Evolutionary conservation across 2,113 vertebrate species (phyloP).

Genomic region (Crotalus helleri): DNA sequence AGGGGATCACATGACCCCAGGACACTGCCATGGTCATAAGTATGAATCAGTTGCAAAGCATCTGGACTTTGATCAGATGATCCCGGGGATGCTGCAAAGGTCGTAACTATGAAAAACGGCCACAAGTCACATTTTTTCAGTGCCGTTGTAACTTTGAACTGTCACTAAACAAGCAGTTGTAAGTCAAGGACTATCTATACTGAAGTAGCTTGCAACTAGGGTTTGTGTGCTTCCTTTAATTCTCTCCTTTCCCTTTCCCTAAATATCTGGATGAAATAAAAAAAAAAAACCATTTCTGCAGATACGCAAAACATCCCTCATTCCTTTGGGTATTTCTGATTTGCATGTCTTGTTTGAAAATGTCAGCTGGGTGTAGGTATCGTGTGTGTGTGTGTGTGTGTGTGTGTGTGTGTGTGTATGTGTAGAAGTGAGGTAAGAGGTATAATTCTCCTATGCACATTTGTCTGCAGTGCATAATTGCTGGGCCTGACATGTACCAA

Average conservation of each 20-base stretch:
- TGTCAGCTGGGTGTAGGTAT: conserved; percentile 62
- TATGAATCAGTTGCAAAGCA: no score
- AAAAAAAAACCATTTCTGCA: background rate
- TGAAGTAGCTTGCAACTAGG: background rate
- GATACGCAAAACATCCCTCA: background rate
- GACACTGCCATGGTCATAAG: no score
- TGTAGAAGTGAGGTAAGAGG: conserved; percentile 39
- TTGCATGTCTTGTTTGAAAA: conserved; percentile 68
- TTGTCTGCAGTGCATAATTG: conserved; percentile 76
- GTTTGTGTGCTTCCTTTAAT: no score
- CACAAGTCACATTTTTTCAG: no score
- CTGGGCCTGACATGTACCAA: conserved; percentile 75
- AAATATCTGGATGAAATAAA: conserved; percentile 14
- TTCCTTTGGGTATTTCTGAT: conserved; percentile 65
- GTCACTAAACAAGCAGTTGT: no score
- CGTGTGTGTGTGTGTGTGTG: no score
- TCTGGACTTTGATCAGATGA: no score
- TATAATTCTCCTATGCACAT: conserved; percentile 63
- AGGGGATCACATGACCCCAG: no score
- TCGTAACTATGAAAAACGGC: no score
- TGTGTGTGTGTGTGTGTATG: no score
- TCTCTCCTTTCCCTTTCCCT: background rate
- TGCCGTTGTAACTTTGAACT: no score
- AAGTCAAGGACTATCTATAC: background rate
- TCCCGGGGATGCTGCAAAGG: no score